phyloP scores from a whole-genome alignment of 37 sponge, comb jelly and placozoan genomes.

The Tethya wilhelma region DNA sequence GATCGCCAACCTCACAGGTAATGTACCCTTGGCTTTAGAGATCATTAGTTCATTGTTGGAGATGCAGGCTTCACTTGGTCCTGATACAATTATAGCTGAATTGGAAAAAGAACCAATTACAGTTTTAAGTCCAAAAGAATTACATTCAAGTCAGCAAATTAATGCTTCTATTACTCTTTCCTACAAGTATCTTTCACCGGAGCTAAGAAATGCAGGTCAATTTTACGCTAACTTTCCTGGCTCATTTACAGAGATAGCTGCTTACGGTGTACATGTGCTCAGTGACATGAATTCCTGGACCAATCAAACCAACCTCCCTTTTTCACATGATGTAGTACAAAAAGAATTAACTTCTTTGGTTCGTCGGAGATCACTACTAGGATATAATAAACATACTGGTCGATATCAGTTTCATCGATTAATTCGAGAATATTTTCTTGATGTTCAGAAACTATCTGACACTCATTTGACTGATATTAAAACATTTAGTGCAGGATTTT shows the following conservation, averaged over 20 bases:
- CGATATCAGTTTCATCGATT: conserved; percentile 44
- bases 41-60: neutral
- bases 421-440: conserved; percentile 21
- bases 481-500: too few species aligned
- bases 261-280: neutral
- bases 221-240: neutral
- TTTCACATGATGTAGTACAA: neutral
- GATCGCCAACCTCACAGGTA: conserved; percentile 7
- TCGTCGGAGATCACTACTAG: conserved; percentile 33
- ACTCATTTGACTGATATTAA: too few species aligned
- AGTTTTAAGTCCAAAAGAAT: neutral
- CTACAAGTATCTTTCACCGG: neutral
- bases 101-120: neutral
- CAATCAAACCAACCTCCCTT: neutral
- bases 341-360: too few species aligned
- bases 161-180: neutral
- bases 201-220: neutral
- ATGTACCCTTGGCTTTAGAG: neutral
- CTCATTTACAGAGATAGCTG: neutral
- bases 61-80: neutral
- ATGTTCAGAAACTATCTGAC: too few species aligned
- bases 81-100: neutral
- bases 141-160: neutral
- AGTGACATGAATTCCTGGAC: neutral
- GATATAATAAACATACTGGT: neutral